Conservation (phyloP, 2,113 vertebrate species). For the Erpornis zantholeuca region DNA sequence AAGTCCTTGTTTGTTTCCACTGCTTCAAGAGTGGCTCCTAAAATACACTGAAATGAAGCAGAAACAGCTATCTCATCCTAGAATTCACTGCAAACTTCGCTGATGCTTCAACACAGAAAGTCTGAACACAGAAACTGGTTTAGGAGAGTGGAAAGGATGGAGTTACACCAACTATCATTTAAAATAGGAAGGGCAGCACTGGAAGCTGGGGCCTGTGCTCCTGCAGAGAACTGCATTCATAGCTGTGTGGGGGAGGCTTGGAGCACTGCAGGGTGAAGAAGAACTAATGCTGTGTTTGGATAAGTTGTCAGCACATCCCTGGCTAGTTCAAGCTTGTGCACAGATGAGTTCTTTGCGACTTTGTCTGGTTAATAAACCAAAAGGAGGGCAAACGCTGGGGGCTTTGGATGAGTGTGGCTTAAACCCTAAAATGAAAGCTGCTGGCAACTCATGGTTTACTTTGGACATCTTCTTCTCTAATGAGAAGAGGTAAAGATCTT, state of each 20-base stretch:
- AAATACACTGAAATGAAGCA: neutral
- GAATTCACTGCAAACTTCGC: fast-evolving
- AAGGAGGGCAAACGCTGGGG: neutral
- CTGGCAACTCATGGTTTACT: neutral
- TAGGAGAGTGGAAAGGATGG: neutral
- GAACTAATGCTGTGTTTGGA: neutral
- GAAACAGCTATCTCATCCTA: neutral
- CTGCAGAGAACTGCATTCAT: neutral
- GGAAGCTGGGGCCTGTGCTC: neutral
- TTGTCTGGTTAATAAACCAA: neutral
- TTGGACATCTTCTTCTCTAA: neutral
- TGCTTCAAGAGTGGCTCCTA: neutral
- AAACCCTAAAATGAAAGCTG: neutral
- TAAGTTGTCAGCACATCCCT: fast-evolving
- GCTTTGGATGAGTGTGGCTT: neutral
- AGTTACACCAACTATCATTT: neutral
- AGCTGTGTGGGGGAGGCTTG: neutral
- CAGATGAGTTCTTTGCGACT: fast-evolving
- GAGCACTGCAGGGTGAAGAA: neutral
- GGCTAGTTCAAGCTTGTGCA: neutral
- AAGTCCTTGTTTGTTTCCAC: neutral
- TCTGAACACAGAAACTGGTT: neutral
- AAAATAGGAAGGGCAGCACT: neutral
- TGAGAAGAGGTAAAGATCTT: neutral
- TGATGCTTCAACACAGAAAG: neutral